phyloP scores from a whole-genome alignment of 2,113 vertebrate genomes.

The Eulacestoma nigropectus region DNA sequence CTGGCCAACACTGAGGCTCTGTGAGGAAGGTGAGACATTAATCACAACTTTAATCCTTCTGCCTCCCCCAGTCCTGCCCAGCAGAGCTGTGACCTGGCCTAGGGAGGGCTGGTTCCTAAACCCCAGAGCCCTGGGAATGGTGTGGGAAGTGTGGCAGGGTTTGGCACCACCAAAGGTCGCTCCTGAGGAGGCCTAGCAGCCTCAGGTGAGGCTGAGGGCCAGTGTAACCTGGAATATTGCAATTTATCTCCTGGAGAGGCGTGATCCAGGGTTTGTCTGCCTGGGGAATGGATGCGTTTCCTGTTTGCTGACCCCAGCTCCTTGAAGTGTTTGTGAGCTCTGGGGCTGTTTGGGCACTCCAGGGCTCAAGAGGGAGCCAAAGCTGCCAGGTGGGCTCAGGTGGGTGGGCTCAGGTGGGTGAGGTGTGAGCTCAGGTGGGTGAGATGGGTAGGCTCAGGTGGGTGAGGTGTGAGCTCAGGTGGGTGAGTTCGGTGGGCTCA shows the following conservation, averaged over 20 bases:
- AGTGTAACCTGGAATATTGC: background rate
- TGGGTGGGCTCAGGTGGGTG: background rate
- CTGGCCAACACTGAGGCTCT: background rate
- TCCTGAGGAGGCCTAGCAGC: background rate
- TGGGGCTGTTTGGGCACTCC: background rate
- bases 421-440: background rate
- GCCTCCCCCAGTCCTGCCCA: background rate
- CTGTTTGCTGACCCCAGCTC: background rate
- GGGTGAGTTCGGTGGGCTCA: background rate
- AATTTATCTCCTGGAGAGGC: background rate
- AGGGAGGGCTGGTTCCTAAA: background rate
- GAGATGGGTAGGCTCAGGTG: background rate
- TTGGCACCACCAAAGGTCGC: background rate
- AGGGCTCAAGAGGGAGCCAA: background rate
- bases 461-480: background rate
- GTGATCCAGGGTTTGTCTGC: no score
- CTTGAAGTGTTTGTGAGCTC: background rate
- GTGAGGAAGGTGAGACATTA: background rate
- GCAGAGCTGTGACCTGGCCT: background rate
- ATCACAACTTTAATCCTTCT: background rate
- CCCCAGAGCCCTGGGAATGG: background rate
- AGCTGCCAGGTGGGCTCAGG: background rate
- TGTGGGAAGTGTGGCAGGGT: background rate
- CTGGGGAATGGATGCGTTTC: accelerated
- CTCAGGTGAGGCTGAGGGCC: background rate